Evolutionary conservation across 2,888 invertebrate genomes (phyloP), one percentile per base, ranked within the genome.

Genomic region (Catocala fraxini): DNA sequence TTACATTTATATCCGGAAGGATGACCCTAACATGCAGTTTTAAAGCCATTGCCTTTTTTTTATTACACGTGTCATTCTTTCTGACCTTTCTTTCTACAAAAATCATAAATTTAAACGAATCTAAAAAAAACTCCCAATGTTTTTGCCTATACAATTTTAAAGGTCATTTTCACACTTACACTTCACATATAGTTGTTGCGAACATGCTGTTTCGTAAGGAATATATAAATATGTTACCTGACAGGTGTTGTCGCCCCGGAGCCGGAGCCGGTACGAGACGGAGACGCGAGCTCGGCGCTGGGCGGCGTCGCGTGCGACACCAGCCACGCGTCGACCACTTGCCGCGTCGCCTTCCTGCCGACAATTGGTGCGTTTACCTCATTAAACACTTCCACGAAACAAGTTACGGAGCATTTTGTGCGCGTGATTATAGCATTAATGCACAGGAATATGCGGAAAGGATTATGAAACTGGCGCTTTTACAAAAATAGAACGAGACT

Each of bases 181-280:
- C 4, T 25, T 25, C 15, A 15, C 15, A 2, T 25, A 3, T 25
- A 1, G 25, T 25, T 25, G 25, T 1, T 0, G 25, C 7, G 7
- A 7, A 1, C 2, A 7, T 39, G 9, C 35, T 6, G 7, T 39
- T 39, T 6, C 6, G 9, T 35, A 9, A 55, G 11, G 25, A 45
- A 51, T 15, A 33, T 25, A 25, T 12, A 15, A 34, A 12, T 10
- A 41, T 51, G 55, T 84, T 96, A 93, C 97, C 96, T 96, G 74
- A 99, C 98, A 54, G 99, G 99, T 59, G 99, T 99, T 70, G 98
- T 98, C 57, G 98, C 98, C 6, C 98, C 98, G 0, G 97, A 98
- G 46, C 97, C 97, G 4, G 97, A 98, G 63, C 97, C 97, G 45
- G 96, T 96, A 64, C 96, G 95, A 59, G 97, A 96, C 63, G 96